Evolutionary conservation across 2,113 vertebrate species (phyloP).

Genomic region (Himantopus leucocephalus): DNA sequence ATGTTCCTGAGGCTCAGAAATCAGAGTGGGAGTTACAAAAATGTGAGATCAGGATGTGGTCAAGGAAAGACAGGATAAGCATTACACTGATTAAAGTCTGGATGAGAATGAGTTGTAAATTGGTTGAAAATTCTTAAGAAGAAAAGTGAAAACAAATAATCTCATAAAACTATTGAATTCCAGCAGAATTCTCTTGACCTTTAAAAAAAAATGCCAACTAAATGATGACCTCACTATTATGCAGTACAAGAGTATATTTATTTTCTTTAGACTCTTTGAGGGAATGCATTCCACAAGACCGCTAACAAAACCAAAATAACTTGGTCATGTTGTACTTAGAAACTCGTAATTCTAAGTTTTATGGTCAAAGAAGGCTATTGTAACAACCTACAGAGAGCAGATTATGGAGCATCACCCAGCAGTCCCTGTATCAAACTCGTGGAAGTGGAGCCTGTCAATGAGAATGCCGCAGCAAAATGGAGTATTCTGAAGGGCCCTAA

Average conservation of each 20-base stretch:
- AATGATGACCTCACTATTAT: not conserved
- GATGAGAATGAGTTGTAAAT: not conserved
- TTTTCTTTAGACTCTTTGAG: not conserved
- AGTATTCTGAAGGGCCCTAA: not conserved
- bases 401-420: not conserved
- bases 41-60: not conserved
- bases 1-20: not conserved
- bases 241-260: not conserved
- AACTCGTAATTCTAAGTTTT: not conserved
- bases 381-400: not conserved
- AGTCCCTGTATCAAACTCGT: not conserved
- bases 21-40: not conserved
- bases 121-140: not conserved
- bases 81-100: not conserved
- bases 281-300: fast-evolving
- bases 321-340: not conserved
- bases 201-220: not conserved
- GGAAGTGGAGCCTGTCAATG: not conserved
- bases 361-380: not conserved
- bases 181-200: not conserved
- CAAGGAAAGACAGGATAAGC: not conserved
- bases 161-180: not conserved
- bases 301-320: not conserved
- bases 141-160: not conserved
- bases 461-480: not conserved